These are phyloP conservation scores for Emmelina monodactyla DNA, from an alignment of 2,888 invertebrate genomes.

Conservation along the genomic window DNA sequence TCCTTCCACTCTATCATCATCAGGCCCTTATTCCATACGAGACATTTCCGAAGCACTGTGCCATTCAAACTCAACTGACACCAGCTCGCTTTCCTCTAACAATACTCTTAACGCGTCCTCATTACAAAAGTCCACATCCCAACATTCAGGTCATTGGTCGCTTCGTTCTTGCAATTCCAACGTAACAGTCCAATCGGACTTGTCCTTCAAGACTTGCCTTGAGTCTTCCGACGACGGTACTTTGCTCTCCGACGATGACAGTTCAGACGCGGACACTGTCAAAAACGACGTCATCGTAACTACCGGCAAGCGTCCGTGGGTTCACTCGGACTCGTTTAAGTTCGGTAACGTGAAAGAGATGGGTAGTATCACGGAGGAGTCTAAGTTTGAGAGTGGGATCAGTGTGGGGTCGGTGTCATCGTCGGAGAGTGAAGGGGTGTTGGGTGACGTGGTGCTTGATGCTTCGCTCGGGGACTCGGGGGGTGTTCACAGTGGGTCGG, in stretches of 20 bases:
- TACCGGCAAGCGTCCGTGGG: slow-evolving; percentile 49
- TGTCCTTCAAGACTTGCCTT: slow-evolving; percentile 46
- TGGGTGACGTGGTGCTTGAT: slow-evolving; percentile 41
- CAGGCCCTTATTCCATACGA: slow-evolving; percentile 47
- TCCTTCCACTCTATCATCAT: slow-evolving; percentile 35
- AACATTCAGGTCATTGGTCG: slow-evolving; percentile 55
- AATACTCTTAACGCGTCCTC: slow-evolving; percentile 43
- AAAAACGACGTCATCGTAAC: slow-evolving; percentile 49
- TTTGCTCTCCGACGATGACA: slow-evolving; percentile 48
- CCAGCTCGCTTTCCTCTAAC: slow-evolving; percentile 34
- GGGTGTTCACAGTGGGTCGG: slow-evolving; percentile 64
- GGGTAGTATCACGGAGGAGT: slow-evolving; percentile 34
- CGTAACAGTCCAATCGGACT: slow-evolving; percentile 44
- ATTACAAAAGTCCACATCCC: slow-evolving; percentile 48
- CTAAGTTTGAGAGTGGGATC: slow-evolving; percentile 49
- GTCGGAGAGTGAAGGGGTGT: slow-evolving; percentile 51
- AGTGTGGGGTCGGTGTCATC: slow-evolving; percentile 43
- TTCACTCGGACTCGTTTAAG: slow-evolving; percentile 52
- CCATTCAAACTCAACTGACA: slow-evolving; percentile 38
- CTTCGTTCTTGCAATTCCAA: slow-evolving; percentile 52
- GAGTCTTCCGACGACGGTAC: slow-evolving; percentile 49
- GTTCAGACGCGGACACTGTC: slow-evolving; percentile 49
- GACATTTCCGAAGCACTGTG: slow-evolving; percentile 49
- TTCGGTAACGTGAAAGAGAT: slow-evolving; percentile 35
- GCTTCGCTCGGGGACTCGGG: slow-evolving; percentile 55